Evolutionary conservation across 2,888 invertebrate genomes (phyloP).

Genomic region (Tetanocera ferruginea): DNA sequence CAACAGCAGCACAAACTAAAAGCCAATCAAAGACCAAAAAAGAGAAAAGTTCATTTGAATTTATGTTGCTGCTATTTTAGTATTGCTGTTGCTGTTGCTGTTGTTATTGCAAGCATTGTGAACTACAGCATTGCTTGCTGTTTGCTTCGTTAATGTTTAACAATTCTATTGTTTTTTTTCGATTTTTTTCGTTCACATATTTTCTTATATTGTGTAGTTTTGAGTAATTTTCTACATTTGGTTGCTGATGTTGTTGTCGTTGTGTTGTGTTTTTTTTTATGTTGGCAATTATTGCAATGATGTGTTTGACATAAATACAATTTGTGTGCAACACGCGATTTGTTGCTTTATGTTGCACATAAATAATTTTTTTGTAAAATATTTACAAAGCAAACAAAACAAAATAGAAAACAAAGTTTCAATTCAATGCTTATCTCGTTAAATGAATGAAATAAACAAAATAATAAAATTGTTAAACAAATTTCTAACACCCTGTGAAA

Average conservation of each 20-base stretch:
- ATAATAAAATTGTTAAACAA: too few relatives aligned
- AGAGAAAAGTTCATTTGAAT: conserved; percentile 25
- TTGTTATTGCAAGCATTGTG: background rate
- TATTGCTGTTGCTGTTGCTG: background rate
- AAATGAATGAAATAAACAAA: too few relatives aligned
- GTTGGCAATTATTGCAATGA: conserved; percentile 22
- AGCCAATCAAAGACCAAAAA: conserved; percentile 21
- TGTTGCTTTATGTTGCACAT: conserved; percentile 5
- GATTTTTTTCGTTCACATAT: background rate
- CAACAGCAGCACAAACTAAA: conserved; percentile 7
- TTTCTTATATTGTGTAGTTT: background rate
- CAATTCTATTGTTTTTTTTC: background rate
- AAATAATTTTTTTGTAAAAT: too few relatives aligned
- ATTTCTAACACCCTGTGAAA: too few relatives aligned
- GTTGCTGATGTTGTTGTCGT: background rate
- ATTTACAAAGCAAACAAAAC: too few relatives aligned
- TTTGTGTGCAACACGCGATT: conserved; percentile 34
- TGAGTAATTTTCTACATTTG: background rate
- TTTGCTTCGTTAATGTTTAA: background rate
- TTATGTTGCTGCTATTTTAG: conserved; percentile 10
- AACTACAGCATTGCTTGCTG: background rate
- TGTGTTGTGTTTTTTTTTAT: background rate
- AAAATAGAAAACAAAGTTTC: too few relatives aligned
- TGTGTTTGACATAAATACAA: conserved; percentile 33
- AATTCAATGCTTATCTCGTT: too few relatives aligned